phyloP scores from a whole-genome alignment of 2,113 vertebrate genomes.

The Microcebus lehilahytsara region DNA sequence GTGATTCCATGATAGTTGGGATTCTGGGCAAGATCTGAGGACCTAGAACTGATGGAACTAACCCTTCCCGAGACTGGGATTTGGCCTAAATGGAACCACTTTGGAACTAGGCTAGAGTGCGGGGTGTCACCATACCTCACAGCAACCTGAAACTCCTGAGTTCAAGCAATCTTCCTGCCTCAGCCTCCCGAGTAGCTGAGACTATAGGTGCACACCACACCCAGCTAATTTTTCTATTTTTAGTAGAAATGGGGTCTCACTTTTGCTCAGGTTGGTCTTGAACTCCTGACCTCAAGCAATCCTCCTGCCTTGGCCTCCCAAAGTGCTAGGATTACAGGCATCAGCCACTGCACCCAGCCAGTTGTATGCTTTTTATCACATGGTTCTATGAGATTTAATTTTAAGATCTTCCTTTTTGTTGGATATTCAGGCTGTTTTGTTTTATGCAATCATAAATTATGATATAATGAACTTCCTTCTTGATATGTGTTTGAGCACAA shows the following conservation, averaged over 20 bases:
- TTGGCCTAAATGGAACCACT: not conserved
- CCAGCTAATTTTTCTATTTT: too few relatives aligned
- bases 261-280: too few relatives aligned
- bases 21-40: not conserved
- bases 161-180: too few relatives aligned
- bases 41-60: not conserved
- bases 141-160: too few relatives aligned
- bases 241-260: too few relatives aligned
- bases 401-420: not conserved
- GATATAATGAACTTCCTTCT: not conserved
- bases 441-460: not conserved
- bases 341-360: too few relatives aligned
- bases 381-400: not conserved
- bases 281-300: too few relatives aligned
- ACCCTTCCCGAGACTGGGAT: not conserved
- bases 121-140: too few relatives aligned
- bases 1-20: not conserved
- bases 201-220: too few relatives aligned
- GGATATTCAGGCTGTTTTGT: not conserved
- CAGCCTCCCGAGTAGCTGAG: too few relatives aligned
- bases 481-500: not conserved
- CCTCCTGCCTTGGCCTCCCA: too few relatives aligned
- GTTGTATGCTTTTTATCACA: not conserved
- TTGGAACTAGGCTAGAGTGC: not conserved
- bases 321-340: too few relatives aligned